Evolutionary conservation across 2,113 vertebrate species (phyloP), one percentile per base, ranked within the genome.

Genomic region (Chaetodon trifascialis): DNA sequence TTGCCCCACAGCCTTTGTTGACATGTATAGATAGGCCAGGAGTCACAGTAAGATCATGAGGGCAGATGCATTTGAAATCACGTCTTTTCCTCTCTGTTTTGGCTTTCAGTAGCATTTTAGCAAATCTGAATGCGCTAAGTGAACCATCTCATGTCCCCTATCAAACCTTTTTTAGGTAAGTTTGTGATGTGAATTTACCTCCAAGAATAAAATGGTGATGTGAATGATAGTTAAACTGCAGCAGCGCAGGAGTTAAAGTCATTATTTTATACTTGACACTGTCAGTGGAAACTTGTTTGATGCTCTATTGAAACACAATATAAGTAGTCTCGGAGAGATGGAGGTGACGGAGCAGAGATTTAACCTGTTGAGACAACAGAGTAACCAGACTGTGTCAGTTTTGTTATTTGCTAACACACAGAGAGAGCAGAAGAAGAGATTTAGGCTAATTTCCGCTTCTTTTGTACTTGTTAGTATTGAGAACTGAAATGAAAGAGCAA

Each of bases 341-440:
- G 12, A 60, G 73, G 7, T 2, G 10, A 25, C 3, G 58, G 19
- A 73, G 42, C 42, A 59, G 72, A 76, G 72, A 58, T 83, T 68
- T 42, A 63, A 71, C 54, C 16, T 83, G 82, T 68, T 85, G 73
- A 83, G 73, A 68, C 85, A 80, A 83, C 73, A 87, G 59, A 80
- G n/a, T 51, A 81, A 76, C 49, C 16, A 47, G 80, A 63, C 46
- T 25, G 40, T 52, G 52, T 72, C 69, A 0, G 25, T 11, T 73
- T 23, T 76, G 34, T 16, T 62, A 17, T 86, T 76, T 81, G 71
- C 34, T 25, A 72, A 80, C 73, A 73, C 34, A 67, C 38, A 36
- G 17, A 58, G n/a, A 2, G 69, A 21, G 17, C 36, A n/a, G 14
- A 46, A 52, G 66, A n/a, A 23, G 42, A 30, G 2, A 38, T 65